A percentile compares a stretch with the other conserved stretches of the same genome.
phyloP scores from a whole-genome alignment of 2,888 invertebrate genomes.

The Chaetogeoica ovagalla region DNA sequence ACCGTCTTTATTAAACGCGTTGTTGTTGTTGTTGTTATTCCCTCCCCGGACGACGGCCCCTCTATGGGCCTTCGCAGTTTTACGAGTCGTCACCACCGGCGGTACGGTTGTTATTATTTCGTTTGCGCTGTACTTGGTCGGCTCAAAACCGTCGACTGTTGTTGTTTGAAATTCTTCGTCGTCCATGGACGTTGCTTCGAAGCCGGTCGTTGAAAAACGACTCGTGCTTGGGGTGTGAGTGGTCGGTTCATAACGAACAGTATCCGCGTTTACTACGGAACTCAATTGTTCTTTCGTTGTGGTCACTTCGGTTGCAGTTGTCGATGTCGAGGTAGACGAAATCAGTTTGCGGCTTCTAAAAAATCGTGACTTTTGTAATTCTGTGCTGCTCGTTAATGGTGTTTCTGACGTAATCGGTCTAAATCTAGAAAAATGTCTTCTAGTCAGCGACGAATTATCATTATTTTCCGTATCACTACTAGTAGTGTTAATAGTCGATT shows the following conservation, averaged over 20 bases:
- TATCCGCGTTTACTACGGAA: conserved; percentile 25
- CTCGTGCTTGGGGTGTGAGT: background rate
- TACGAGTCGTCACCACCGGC: background rate
- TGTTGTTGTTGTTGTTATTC: no score
- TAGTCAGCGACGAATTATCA: background rate
- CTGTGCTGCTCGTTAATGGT: conserved; percentile 20
- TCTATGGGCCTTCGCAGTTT: background rate
- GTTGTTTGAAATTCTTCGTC: conserved; percentile 16
- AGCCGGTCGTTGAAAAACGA: background rate
- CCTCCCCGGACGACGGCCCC: conserved; percentile 16
- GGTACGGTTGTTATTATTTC: conserved; percentile 24
- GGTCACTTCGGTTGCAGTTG: conserved; percentile 53
- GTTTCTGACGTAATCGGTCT: conserved; percentile 8
- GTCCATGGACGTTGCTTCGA: background rate
- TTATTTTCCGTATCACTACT: background rate
- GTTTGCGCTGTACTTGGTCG: background rate
- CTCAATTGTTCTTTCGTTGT: conserved; percentile 7
- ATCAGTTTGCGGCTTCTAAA: conserved; percentile 35
- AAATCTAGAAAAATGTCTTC: conserved; percentile 24
- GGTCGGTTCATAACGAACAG: conserved; percentile 10
- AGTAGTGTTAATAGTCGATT: conserved; percentile 1
- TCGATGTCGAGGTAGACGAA: conserved; percentile 53
- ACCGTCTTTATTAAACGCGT: background rate
- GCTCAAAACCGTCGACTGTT: conserved; percentile 19
- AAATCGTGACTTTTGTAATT: conserved; percentile 34